Base-by-base conservation (phyloP, 2,888 invertebrate genomes). In the Drosophila neonasuta region DNA sequence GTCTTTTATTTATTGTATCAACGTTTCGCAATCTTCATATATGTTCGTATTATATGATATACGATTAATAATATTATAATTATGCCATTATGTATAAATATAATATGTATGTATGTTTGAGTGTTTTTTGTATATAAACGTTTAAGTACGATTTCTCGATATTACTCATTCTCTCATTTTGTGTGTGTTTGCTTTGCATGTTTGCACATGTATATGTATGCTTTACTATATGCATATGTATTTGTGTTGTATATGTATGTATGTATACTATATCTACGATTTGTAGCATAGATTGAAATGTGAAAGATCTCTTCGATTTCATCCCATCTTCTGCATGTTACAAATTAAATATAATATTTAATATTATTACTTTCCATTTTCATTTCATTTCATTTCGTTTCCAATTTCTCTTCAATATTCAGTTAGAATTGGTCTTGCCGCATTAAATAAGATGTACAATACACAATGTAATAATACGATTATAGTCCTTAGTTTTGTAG, bases 401-500 rank as follows among this genome's bases (percentile, higher is more conserved):
- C n/a, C 42, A 32, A 32, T 15, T 41, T 41, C 39, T 20, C 39
- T 41, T 57, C 8, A 24, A 6, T 41, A 5, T 41, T 58, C 46
- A 15, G 55, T 56, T 62, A 63, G 86, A 78, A 58, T 67, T 80
- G 79, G 81, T 81, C 79, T 77, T 63, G 69, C 82, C 71, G 77
- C 77, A 52, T 71, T 49, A 84, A 74, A 63, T 51, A 17, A 68
- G 61, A 61, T 64, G 30, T 76, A 71, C 61, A 77, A 77, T 74
- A 79, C 71, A 76, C 71, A 62, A 64, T 36, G n/a, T 65, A 51
- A 51, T 50, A 69, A 84, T 82, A 80, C 67, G 83, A 79, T 86
- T 88, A 87, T 86, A 86, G 88, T 88, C 88, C 81, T 83, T 86
- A 80, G 87, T 79, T 86, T 86, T 88, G 87, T 88, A 88, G 86